Evolutionary conservation across 1,140 invertebrate species (phyloP), one percentile per base, ranked within the genome.

Genomic region (Bombus picipes): DNA sequence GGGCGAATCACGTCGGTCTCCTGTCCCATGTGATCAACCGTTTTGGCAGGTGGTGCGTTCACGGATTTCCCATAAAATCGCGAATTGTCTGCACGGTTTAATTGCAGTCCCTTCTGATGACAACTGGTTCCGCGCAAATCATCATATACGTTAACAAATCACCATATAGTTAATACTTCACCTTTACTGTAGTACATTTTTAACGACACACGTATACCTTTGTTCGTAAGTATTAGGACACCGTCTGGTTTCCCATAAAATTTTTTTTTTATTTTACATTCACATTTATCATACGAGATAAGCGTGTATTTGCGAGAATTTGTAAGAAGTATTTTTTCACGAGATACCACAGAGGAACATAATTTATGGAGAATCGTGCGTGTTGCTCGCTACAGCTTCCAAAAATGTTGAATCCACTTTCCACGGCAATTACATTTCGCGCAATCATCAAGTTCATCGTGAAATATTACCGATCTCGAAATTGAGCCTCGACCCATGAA

Each of bases 51-150:
- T 94, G 94, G 88, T 89, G 79, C 39, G 77, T 84, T 70, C 90
- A 92, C 86, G 79, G 86, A 92, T 94, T 95, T 94, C 94, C 92
- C 94, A 94, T 94, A 93, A 91, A 88, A 88, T 72, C 73, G 76
- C 79, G 74, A 62, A 32, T 34, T n/a, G 32, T 12, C 70, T n/a
- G 65, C 47, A 62, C 59, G 39, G 74, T 74, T 88, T 92, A 92
- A 92, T 90, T 89, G 88, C 39, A 25, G 3, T 18, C 57, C 90
- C 83, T 34, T 70, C 22, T 85, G 84, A 25, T 34, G 39, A 43
- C 39, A 41, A n/a, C n/a, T 32, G 28, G 39, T 25, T 82, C 57
- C 53, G 22, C 75, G 65, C 66, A 88, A 79, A 90, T 89, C 89
- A 76, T 80, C 89, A 79, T 86, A 68, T n/a, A 28, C 47, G 18